A percentile compares a stretch with the other conserved stretches of the same genome.
Evolutionary conservation across 1,140 invertebrate genomes (phyloP).

Genomic region (Drosophila prosaltans): DNA sequence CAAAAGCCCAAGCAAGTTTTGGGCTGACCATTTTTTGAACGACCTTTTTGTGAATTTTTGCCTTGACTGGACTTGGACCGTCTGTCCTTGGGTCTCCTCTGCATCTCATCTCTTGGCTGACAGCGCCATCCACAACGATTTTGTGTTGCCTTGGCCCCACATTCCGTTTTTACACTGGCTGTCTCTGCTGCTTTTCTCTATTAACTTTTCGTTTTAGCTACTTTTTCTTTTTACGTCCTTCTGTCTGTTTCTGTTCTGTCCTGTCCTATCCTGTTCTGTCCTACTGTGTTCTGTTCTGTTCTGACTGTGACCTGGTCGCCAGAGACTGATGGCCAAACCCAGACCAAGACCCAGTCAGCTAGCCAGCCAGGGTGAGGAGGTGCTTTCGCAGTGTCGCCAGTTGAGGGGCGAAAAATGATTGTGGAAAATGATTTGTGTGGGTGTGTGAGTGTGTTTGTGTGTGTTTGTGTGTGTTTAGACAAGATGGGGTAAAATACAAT

Average conservation of each 20-base stretch:
- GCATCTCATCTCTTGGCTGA: conserved; percentile 34
- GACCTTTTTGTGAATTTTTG: conserved; percentile 75
- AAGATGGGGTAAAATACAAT: conserved; percentile 47
- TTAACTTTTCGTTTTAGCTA: conserved; percentile 81
- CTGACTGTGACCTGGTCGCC: conserved; percentile 69
- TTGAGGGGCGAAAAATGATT: conserved; percentile 59
- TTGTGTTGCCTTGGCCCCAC: conserved; percentile 68
- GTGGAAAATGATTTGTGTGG: conserved; percentile 19
- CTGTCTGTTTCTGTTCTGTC: conserved; percentile 7
- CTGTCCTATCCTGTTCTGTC: conserved; percentile 18
- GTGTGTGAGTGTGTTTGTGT: neutral
- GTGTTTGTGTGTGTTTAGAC: conserved; percentile 32
- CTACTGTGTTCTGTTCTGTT: conserved; percentile 2
- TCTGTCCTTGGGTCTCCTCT: conserved; percentile 23
- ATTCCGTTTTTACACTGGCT: conserved; percentile 50
- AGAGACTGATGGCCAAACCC: conserved; percentile 67
- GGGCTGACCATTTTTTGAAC: conserved; percentile 45
- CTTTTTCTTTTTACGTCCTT: conserved; percentile 69
- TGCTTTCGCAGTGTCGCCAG: conserved; percentile 52
- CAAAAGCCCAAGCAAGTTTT: conserved; percentile 33
- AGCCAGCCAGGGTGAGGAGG: neutral
- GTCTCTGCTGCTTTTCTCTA: conserved; percentile 67
- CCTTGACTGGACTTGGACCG: conserved; percentile 66
- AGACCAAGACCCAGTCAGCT: conserved; percentile 14
- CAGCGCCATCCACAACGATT: conserved; percentile 33